Evolutionary conservation across 1,140 invertebrate species (phyloP), one percentile per base, ranked within the genome.

Genomic region (Drosophila ironensis): DNA sequence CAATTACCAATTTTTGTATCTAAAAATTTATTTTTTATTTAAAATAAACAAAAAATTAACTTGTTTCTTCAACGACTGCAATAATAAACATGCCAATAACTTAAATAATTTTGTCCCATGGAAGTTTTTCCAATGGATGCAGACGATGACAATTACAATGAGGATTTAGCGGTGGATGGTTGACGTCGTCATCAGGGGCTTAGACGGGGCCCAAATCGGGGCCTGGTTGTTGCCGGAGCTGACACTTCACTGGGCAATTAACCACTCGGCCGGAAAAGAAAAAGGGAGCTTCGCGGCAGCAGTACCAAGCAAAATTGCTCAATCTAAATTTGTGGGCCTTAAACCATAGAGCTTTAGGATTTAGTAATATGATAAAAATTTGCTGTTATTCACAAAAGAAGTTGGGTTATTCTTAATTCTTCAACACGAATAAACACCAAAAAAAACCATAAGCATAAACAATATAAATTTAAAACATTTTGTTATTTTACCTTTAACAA

Each of bases 181-280:
- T 60, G 33, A 59, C 67, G 64, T 57, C 63, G 52, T 60, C 54
- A 57, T 72, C 50, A 51, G 35, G 38, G 27, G 37, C 52, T 12
- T 17, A 40, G 30, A 37, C 16, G 50, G 14, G 35, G 38, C 25
- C 28, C 52, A 57, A 61, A 52, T 59, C 42, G 3, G n/a, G 6
- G 54, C 40, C 57, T 37, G 30, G 33, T 53, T 27, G 33, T 61
- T 56, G 73, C 42, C 37, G 51, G 24, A 47, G 45, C 66, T 75
- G 67, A 61, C 81, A 87, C 81, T 86, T 86, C 81, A 86, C 67
- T 86, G 81, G 57, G 61, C 80, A 86, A 86, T 86, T 80, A 80
- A 60, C 42, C 61, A 75, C 66, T 72, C 74, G 54, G 17, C 70
- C 42, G 80, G 81, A 86, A 86, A 87, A 75, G 81, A 25, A 86